Conservation (phyloP, 2,888 invertebrate genomes). For the Tinea trinotella region DNA sequence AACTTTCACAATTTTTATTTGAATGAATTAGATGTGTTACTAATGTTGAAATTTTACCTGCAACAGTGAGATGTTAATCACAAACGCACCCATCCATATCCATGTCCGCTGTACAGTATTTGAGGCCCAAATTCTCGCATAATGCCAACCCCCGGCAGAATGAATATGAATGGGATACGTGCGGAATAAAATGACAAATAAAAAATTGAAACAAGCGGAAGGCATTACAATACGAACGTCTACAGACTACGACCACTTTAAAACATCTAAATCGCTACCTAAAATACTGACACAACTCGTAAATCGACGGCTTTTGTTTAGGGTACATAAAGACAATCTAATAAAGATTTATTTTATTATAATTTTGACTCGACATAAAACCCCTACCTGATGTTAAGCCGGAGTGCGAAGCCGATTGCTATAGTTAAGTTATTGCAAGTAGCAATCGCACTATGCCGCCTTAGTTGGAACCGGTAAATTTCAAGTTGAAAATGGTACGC, state of each 20-base stretch:
- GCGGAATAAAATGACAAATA: constrained; percentile 73
- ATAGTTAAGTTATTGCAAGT: too few species aligned
- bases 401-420: too few species aligned
- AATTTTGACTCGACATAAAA: too few species aligned
- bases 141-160: constrained; percentile 68
- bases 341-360: too few species aligned
- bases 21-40: not conserved
- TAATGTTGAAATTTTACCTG: constrained; percentile 43
- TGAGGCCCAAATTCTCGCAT: constrained; percentile 43
- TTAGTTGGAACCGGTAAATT: too few species aligned
- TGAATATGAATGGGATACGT: constrained; percentile 74
- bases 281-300: too few species aligned
- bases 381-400: too few species aligned
- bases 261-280: not conserved
- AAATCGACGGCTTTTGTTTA: too few species aligned
- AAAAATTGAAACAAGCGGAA: constrained; percentile 62
- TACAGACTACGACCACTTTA: constrained; percentile 1
- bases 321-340: too few species aligned
- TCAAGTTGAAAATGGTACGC: too few species aligned
- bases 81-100: constrained; percentile 70
- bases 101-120: constrained; percentile 40
- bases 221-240: constrained; percentile 39
- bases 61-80: constrained; percentile 24
- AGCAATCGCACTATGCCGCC: too few species aligned
- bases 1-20: too few species aligned